Conservation (phyloP, 2,797 vertebrate genomes). For the Leptodactylus fallax region DNA sequence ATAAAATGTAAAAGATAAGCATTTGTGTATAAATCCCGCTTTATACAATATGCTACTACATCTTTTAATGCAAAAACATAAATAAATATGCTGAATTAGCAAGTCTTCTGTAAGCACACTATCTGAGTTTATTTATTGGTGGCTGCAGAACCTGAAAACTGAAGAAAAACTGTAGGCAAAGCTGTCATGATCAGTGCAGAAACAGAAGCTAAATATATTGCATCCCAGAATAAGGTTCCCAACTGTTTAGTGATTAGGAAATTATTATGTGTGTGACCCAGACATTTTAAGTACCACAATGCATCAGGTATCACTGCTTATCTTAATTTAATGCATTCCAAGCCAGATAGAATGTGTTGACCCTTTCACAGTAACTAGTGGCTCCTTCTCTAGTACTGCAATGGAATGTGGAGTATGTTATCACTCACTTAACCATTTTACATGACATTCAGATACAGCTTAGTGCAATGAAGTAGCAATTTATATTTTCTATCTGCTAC, state of each 20-base stretch:
- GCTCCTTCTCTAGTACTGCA: neutral
- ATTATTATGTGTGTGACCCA: conserved; percentile 40
- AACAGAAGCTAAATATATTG: conserved; percentile 48
- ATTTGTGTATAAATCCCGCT: neutral
- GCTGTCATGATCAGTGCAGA: conserved; percentile 26
- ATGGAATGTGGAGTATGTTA: conserved; percentile 49
- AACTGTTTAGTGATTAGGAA: conserved; percentile 57
- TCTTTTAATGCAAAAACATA: neutral
- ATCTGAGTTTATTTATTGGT: conserved; percentile 6
- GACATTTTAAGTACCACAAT: conserved; percentile 52
- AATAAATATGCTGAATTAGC: neutral
- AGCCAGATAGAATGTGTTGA: conserved; percentile 25
- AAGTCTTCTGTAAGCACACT: neutral
- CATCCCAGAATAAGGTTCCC: conserved; percentile 44
- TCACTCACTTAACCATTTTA: conserved; percentile 42
- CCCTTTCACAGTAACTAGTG: conserved; percentile 31
- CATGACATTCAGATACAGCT: conserved; percentile 27
- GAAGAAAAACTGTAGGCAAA: conserved; percentile 4
- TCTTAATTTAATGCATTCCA: conserved; percentile 51
- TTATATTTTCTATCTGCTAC: conserved; percentile 16
- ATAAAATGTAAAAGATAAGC: neutral
- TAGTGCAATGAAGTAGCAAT: conserved; percentile 39
- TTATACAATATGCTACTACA: neutral
- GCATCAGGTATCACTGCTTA: conserved; percentile 47
- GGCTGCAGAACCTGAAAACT: neutral